Conservation (phyloP, 2,113 vertebrate species). For the Pangasianodon hypophthalmus region DNA sequence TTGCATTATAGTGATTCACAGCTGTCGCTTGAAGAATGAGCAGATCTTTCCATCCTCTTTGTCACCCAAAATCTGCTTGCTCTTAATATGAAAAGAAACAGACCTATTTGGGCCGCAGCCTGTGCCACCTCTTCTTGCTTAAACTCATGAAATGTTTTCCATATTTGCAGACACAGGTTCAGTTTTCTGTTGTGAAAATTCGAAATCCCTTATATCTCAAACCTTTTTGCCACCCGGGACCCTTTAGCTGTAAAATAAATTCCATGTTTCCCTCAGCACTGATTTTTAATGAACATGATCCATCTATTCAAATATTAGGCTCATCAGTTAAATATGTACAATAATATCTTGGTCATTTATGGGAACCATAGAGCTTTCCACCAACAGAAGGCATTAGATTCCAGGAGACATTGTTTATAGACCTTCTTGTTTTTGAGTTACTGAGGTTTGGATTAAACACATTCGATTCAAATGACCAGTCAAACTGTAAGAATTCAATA, state of each 20-base stretch:
- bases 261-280: neutral
- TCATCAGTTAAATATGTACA: neutral
- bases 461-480: neutral
- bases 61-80: constrained; percentile 7
- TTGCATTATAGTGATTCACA: constrained; percentile 1
- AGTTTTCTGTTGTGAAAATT: neutral
- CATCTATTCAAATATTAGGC: neutral
- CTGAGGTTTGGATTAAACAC: neutral
- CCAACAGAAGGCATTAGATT: neutral
- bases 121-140: constrained; percentile 20
- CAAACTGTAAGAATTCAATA: neutral
- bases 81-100: neutral
- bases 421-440: neutral
- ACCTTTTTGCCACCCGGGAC: neutral
- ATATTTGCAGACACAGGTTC: neutral
- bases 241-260: neutral
- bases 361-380: neutral
- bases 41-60: constrained; percentile 29
- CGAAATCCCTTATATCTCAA: neutral
- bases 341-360: neutral
- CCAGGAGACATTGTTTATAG: neutral
- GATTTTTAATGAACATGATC: neutral
- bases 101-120: neutral
- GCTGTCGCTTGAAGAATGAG: constrained; percentile 29
- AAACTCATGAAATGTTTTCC: neutral